Evolutionary conservation across 2,797 vertebrate species (phyloP).

Genomic region (Sebastes hubbsi): DNA sequence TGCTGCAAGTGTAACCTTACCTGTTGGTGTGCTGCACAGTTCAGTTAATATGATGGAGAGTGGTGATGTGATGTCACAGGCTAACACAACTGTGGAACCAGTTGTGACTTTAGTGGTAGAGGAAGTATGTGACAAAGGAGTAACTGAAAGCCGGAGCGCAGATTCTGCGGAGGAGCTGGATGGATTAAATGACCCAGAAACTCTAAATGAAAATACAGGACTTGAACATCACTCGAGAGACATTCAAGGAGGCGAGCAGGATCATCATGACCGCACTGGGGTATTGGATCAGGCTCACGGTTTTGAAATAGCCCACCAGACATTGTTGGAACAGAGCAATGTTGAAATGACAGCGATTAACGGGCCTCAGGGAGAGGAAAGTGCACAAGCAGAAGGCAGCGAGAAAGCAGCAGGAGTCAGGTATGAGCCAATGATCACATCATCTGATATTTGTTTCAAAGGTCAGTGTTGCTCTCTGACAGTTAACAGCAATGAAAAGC

Average conservation of each 20-base stretch:
- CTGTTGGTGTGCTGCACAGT: slow-evolving; percentile 14
- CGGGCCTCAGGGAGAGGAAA: slow-evolving; percentile 39
- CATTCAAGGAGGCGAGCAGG: slow-evolving; percentile 28
- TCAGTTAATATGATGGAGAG: slow-evolving; percentile 44
- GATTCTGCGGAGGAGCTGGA: slow-evolving; percentile 34
- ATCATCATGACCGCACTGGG: slow-evolving; percentile 10
- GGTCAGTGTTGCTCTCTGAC: slow-evolving; percentile 33
- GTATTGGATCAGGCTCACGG: slow-evolving; percentile 30
- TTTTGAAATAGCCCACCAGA: slow-evolving; percentile 62
- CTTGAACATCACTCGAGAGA: slow-evolving; percentile 18
- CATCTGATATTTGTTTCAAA: slow-evolving; percentile 41
- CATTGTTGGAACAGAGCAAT: slow-evolving; percentile 33
- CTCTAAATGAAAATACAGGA: slow-evolving; percentile 51
- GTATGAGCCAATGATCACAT: slow-evolving; percentile 1
- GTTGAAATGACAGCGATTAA: slow-evolving; percentile 40
- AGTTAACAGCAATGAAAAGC: slow-evolving; percentile 11
- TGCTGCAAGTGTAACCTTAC: slow-evolving; percentile 12
- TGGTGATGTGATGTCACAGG: slow-evolving; percentile 15
- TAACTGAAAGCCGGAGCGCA: slow-evolving; percentile 20
- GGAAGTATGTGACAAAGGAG: slow-evolving; percentile 30
- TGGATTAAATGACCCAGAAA: slow-evolving; percentile 45
- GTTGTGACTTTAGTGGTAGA: slow-evolving; percentile 21
- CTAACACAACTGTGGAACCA: slow-evolving; percentile 23
- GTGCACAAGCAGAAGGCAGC: slow-evolving; percentile 23
- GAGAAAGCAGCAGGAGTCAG: slow-evolving; percentile 18